Conservation (phyloP, 2,113 vertebrate genomes). For the Periophthalmodon schlosseri region DNA sequence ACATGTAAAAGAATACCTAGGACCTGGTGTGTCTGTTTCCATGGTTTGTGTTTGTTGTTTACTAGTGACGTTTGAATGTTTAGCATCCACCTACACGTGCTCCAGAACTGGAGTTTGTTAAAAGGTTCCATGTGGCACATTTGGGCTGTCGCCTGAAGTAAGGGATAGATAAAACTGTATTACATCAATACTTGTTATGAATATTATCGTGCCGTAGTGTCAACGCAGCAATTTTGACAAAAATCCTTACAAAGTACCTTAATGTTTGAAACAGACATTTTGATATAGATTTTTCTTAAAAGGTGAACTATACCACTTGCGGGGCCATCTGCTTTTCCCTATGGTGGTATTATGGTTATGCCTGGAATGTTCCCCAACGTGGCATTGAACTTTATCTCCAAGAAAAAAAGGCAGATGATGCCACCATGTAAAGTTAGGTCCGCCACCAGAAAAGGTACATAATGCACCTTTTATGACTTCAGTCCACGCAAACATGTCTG, state of each 20-base stretch:
- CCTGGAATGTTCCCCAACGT: neutral
- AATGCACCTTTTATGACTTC: neutral
- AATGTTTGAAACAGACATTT: neutral
- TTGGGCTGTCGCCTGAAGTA: neutral
- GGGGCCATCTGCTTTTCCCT: too few species aligned
- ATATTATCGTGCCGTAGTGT: neutral
- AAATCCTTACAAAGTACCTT: neutral
- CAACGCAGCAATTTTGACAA: neutral
- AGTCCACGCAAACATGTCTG: constrained; percentile 36
- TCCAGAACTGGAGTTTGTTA: constrained; percentile 5
- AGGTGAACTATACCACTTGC: too few species aligned
- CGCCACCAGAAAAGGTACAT: neutral
- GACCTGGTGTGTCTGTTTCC: neutral
- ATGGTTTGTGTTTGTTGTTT: constrained; percentile 9
- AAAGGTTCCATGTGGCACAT: neutral
- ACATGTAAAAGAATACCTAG: neutral
- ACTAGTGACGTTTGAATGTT: neutral
- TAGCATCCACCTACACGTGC: neutral
- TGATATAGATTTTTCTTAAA: neutral
- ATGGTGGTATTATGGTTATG: neutral
- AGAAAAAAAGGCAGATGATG: too few species aligned
- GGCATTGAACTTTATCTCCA: too few species aligned
- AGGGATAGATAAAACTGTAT: too few species aligned
- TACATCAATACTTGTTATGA: constrained; percentile 28
- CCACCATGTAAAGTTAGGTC: too few species aligned